Conservation (phyloP, 2,113 vertebrate species). For the Suricata suricatta region DNA sequence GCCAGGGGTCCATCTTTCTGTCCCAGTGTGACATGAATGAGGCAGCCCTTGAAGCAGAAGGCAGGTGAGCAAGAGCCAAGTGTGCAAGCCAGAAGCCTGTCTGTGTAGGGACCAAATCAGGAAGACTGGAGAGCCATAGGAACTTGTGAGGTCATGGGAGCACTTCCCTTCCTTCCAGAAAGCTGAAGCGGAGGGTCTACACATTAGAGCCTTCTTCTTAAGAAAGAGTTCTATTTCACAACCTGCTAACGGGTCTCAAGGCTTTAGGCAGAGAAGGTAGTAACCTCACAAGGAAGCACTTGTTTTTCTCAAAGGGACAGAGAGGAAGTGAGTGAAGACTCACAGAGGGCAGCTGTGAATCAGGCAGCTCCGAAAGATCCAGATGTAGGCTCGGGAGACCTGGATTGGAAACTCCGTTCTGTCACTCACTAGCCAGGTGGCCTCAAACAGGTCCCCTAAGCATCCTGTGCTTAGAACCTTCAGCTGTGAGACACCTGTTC, state of each 20-base stretch:
- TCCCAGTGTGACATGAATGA: not conserved
- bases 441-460: not conserved
- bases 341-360: not conserved
- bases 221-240: no score
- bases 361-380: not conserved
- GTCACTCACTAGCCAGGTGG: not conserved
- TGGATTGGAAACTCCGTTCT: not conserved
- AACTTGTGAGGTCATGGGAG: not conserved
- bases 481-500: not conserved
- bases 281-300: not conserved
- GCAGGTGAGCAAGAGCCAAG: not conserved
- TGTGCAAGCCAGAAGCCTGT: not conserved
- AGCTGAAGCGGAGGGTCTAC: not conserved
- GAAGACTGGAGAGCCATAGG: not conserved
- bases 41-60: not conserved
- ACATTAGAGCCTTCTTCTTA: not conserved
- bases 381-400: not conserved
- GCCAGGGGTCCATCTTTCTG: not conserved
- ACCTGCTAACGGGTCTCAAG: no score
- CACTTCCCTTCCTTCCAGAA: not conserved
- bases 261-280: no score
- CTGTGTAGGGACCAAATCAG: not conserved
- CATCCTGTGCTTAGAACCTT: not conserved
- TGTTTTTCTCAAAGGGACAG: not conserved
- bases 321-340: not conserved